Conservation (phyloP, 2,797 vertebrate species). For the Acropternis orthonyx region DNA sequence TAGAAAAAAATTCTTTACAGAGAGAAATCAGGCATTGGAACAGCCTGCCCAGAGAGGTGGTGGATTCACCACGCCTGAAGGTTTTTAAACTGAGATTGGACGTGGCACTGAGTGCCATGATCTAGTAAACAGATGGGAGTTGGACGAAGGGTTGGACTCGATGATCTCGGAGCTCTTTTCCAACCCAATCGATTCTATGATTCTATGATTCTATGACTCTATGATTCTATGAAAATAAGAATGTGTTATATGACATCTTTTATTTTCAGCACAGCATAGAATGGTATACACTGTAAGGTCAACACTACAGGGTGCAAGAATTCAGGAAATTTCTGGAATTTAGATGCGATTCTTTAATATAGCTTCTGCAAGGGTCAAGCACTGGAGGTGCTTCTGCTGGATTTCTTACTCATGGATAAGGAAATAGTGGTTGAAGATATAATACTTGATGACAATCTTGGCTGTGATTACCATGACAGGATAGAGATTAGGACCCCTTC, state of each 20-base stretch:
- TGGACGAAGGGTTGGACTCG: too few species aligned
- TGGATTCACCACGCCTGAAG: too few species aligned
- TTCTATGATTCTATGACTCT: too few species aligned
- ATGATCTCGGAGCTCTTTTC: too few species aligned
- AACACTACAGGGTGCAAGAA: background rate
- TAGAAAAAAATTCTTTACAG: too few species aligned
- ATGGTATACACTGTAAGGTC: background rate
- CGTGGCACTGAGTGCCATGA: too few species aligned
- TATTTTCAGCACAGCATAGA: background rate
- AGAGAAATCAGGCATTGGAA: too few species aligned
- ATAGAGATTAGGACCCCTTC: background rate
- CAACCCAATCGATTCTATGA: too few species aligned
- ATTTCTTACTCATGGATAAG: background rate
- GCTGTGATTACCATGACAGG: background rate
- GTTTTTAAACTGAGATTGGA: too few species aligned
- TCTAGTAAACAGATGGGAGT: too few species aligned
- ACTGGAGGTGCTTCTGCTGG: background rate
- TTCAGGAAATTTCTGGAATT: background rate
- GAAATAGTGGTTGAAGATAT: background rate
- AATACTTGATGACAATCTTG: background rate
- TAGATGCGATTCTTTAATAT: background rate
- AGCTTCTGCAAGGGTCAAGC: background rate
- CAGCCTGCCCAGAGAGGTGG: too few species aligned
- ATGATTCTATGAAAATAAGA: too few species aligned
- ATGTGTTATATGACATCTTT: background rate